Percentiles rank a stretch among this genome's conserved stretches.
Conservation (phyloP, 1,140 invertebrate species). For the Magallana angulata region DNA sequence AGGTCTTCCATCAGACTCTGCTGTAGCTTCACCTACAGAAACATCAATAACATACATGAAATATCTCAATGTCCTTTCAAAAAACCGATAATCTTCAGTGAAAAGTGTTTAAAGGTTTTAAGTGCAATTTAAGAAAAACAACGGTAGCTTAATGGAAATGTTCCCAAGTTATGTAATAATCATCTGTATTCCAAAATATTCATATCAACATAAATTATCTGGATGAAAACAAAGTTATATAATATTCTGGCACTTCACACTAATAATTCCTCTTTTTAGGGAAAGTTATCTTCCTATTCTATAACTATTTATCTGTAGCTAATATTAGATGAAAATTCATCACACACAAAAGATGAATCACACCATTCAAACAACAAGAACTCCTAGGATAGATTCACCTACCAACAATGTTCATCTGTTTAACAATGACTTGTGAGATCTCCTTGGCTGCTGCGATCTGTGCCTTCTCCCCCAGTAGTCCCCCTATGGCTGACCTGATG, state of each 20-base stretch:
- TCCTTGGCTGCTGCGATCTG: constrained; percentile 95
- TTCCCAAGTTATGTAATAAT: too few species aligned
- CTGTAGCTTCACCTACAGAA: constrained; percentile 71
- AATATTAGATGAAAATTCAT: not conserved
- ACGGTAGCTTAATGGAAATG: too few species aligned
- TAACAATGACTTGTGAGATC: constrained; percentile 93
- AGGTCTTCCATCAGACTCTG: constrained; percentile 69
- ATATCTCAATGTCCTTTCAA: too few species aligned
- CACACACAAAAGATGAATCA: not conserved
- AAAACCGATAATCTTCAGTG: too few species aligned
- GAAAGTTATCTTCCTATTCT: too few species aligned
- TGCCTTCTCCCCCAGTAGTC: constrained; percentile 96
- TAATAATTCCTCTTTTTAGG: too few species aligned
- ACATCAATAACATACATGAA: not conserved
- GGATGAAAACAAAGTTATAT: too few species aligned
- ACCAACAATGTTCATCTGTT: constrained; percentile 90
- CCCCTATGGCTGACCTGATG: constrained; percentile 92
- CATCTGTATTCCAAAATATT: too few species aligned
- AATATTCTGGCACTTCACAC: too few species aligned
- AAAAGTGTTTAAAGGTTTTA: too few species aligned
- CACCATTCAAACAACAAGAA: not conserved
- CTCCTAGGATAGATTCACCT: constrained; percentile 43
- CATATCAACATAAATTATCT: too few species aligned
- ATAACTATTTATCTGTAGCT: not conserved
- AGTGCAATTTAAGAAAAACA: too few species aligned